Evolutionary conservation across 2,113 vertebrate genomes (phyloP).

Genomic region (Canis aureus): DNA sequence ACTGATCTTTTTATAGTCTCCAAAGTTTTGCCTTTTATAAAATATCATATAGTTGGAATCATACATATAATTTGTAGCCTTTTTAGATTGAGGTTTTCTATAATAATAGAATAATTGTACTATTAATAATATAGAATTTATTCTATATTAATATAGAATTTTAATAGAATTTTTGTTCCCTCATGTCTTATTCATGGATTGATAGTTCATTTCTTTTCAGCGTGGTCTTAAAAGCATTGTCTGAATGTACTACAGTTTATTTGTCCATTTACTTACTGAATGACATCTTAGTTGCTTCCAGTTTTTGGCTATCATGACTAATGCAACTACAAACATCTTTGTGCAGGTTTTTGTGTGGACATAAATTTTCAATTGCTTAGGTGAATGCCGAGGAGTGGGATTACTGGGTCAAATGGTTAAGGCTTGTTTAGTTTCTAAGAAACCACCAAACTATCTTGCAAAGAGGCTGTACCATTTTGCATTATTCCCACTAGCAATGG

Average conservation of each 20-base stretch:
- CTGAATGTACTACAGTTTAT: not conserved
- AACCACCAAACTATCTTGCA: not conserved
- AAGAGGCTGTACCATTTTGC: not conserved
- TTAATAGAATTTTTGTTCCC: not conserved
- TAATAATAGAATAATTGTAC: not conserved
- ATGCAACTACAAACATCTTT: not conserved
- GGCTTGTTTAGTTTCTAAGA: not conserved
- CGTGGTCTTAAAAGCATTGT: not conserved
- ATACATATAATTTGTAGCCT: not conserved
- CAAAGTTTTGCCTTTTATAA: not conserved
- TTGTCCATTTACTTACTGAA: not conserved
- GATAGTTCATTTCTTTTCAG: not conserved
- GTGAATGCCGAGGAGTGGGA: not conserved
- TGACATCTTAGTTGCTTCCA: not conserved
- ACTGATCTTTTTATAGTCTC: not conserved
- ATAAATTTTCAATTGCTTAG: not conserved
- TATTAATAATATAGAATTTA: too few relatives aligned
- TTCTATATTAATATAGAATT: too few relatives aligned
- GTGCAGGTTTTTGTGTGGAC: not conserved
- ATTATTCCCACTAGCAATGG: not conserved
- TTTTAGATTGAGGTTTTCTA: not conserved
- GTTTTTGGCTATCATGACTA: not conserved
- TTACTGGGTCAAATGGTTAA: not conserved
- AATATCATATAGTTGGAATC: not conserved
- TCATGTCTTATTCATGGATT: not conserved